These are phyloP conservation scores for Plumapathes pennacea DNA, from an alignment of 92 coral and sea anemone species.

Conservation along the genomic window DNA sequence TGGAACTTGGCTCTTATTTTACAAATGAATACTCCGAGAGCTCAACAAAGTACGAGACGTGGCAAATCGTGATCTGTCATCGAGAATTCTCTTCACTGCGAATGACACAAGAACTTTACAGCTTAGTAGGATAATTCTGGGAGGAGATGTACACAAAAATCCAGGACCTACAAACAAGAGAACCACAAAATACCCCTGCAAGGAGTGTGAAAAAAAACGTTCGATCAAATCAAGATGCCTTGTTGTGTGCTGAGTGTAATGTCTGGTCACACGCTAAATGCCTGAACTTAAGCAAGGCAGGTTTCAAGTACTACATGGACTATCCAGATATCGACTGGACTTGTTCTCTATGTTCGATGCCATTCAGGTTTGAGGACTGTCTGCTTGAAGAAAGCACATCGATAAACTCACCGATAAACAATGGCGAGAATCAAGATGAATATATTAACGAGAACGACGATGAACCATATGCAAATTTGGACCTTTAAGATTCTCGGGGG, in stretches of 20 bases:
- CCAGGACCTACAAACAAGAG: conserved; percentile 37
- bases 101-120: conserved; percentile 23
- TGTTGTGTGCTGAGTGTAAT: conserved; percentile 37
- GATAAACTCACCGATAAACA: too few species aligned
- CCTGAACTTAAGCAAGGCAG: conserved; percentile 12
- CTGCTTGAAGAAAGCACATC: too few species aligned
- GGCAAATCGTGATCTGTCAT: neutral
- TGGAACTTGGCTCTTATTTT: too few species aligned
- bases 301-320: conserved; percentile 19
- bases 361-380: too few species aligned
- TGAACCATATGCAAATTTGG: too few species aligned
- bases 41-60: too few species aligned
- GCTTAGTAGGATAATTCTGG: conserved; percentile 23
- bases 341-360: conserved; percentile 30
- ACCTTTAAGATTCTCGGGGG: too few species aligned
- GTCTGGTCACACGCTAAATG: conserved; percentile 43
- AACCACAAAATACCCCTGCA: conserved; percentile 32
- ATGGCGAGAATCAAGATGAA: too few species aligned
- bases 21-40: too few species aligned
- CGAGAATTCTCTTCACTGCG: conserved; percentile 21
- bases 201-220: conserved; percentile 29
- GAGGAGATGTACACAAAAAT: conserved; percentile 24
- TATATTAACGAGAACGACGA: too few species aligned
- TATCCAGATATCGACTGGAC: conserved; percentile 18
- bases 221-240: conserved; percentile 35